Percentiles rank a stretch among this genome's conserved stretches.
These are phyloP conservation scores for Cochlearius cochlearius DNA, from an alignment of 2,113 vertebrate species.

Conservation along the genomic window DNA sequence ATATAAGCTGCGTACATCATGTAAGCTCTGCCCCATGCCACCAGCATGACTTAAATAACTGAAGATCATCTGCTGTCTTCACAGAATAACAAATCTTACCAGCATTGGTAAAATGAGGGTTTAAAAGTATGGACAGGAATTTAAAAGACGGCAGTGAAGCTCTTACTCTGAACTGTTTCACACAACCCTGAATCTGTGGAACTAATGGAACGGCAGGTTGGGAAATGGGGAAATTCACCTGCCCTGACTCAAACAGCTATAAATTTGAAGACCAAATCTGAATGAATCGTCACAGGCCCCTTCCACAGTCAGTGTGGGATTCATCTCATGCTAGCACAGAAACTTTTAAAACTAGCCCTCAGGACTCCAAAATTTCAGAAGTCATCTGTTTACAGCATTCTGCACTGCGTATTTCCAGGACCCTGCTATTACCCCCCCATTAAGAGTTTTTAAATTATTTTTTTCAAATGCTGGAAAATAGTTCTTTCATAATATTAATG, in stretches of 20 bases:
- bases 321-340: not conserved
- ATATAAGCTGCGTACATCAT: not conserved
- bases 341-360: not conserved
- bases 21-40: not conserved
- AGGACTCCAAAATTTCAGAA: not conserved
- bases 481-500: not conserved
- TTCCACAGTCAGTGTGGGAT: not conserved
- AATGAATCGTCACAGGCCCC: not conserved
- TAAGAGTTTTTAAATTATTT: not conserved
- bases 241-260: not conserved
- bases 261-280: not conserved
- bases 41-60: not conserved
- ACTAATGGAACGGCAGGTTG: not conserved
- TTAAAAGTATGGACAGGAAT: not conserved
- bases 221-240: not conserved
- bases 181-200: not conserved
- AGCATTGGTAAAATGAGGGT: fast-evolving
- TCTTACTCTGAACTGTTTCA: not conserved
- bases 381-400: not conserved
- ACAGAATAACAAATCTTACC: not conserved
- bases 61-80: not conserved
- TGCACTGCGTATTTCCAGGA: not conserved
- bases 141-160: not conserved
- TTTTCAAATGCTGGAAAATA: not conserved
- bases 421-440: not conserved